Evolutionary conservation across 1,140 invertebrate species (phyloP).

Genomic region (Spodoptera frugiperda): DNA sequence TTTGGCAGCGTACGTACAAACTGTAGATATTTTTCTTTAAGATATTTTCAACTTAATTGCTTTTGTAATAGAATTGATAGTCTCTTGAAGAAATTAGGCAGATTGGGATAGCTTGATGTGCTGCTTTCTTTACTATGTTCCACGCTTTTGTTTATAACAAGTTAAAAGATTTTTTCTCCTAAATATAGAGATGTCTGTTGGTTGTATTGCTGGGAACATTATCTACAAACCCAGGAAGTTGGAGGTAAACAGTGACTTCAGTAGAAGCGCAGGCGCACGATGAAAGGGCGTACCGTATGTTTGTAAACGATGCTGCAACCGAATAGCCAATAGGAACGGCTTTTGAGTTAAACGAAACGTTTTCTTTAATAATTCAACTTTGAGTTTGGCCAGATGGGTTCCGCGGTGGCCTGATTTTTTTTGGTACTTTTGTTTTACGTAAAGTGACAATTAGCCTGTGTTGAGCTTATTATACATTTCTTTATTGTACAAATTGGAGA

Average conservation of each 20-base stretch:
- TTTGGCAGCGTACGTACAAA: background rate
- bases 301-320: constrained; percentile 42
- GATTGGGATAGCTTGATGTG: background rate
- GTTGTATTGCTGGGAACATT: constrained; percentile 14
- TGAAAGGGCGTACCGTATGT: constrained; percentile 48
- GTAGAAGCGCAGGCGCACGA: constrained; percentile 37
- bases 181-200: constrained; percentile 48
- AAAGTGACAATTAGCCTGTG: background rate
- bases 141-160: constrained; percentile 12
- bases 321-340: background rate
- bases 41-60: too few relatives aligned
- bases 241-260: constrained; percentile 45
- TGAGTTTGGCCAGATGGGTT: constrained; percentile 17
- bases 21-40: too few relatives aligned
- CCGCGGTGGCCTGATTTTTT: constrained; percentile 7
- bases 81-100: too few relatives aligned
- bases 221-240: constrained; percentile 51
- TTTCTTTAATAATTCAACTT: constrained; percentile 15
- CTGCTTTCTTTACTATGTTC: background rate
- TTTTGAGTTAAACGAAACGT: constrained; percentile 32
- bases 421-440: background rate
- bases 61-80: too few relatives aligned
- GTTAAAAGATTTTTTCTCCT: constrained; percentile 44
- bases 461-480: too few relatives aligned
- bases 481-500: too few relatives aligned